Base-by-base conservation (phyloP, 2,888 invertebrate species). In the Eurytoma adleriae region DNA sequence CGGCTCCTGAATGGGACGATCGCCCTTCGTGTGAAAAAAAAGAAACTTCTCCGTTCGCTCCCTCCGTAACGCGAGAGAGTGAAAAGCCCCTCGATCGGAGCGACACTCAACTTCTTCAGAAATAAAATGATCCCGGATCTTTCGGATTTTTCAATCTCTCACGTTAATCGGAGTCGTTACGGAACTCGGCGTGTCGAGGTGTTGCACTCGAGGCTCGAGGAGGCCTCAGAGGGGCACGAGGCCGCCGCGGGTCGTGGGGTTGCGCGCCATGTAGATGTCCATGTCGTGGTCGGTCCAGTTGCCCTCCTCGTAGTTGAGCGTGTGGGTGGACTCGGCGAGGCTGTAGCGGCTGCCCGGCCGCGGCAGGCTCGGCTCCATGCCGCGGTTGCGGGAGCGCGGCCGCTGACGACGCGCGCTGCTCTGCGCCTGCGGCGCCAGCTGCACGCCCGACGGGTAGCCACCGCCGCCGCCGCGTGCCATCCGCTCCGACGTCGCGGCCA, bases 251-350 rank as follows among this genome's bases (percentile, higher is more conserved):
- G 96, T 95, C 69, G 96, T 96, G 82, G 96, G 96, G 92, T 97
- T 97, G 88, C 97, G 94, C 80, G 97, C 96, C 95, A 97, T 97
- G 91, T 98, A 97, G 88, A 97, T 97, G 87, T 97, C 97, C 96
- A 97, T 97, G 90, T 97, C 97, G 91, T 97, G 97, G 91, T 97
- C 97, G 86, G 97, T 97, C 97, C 97, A 98, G 91, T 96, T 96
- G 89, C 96, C 97, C 90, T 97, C 97, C 90, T 96, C 96, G 91
- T 96, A 96, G 88, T 95, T 96, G 87, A 96, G 92, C 66, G 96
- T 96, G 86, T 96, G 94, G 67, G 94, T 95, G 48, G 96, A 96
- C 84, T 96, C 96, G 82, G 96, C 95, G 83, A 95, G 92, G 86
- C 95, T 95, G 88, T 94, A 95, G 87, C 96, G 93, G 91, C 96